Conservation (phyloP, 2,797 vertebrate genomes). For the Gorsachius magnificus region DNA sequence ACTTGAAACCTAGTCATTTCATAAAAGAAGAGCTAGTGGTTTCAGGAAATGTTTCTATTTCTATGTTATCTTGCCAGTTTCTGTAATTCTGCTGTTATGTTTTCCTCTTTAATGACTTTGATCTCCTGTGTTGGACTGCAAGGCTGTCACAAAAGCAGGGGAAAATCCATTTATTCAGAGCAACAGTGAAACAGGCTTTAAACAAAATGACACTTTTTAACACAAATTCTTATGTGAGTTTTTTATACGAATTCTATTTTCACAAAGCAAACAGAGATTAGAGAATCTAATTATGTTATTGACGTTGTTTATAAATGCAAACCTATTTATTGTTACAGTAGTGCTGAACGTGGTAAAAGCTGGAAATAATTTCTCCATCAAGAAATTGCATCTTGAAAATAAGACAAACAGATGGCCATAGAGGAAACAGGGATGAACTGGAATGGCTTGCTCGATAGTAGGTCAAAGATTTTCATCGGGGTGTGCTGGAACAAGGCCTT, state of each 20-base stretch:
- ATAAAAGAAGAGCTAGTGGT: neutral
- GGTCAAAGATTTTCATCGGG: neutral
- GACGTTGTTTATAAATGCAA: neutral
- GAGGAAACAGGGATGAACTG: neutral
- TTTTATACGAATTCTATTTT: neutral
- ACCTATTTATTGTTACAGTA: neutral
- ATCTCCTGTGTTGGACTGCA: neutral
- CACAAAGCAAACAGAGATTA: neutral
- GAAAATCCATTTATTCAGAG: neutral
- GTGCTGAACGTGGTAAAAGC: neutral
- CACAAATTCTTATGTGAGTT: neutral
- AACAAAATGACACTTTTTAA: neutral
- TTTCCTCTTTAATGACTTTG: slow-evolving; percentile 8
- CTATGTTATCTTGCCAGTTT: slow-evolving; percentile 2
- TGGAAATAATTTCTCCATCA: neutral
- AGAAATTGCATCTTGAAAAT: neutral
- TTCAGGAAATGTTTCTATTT: slow-evolving; percentile 16
- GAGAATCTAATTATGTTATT: neutral
- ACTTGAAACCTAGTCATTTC: slow-evolving; percentile 17
- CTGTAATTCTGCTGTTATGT: neutral
- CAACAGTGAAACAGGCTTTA: neutral
- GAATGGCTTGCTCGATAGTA: neutral
- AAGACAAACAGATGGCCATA: neutral
- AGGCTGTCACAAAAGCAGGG: neutral
- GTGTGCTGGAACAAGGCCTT: neutral